phyloP scores from a whole-genome alignment of 2,113 vertebrate species.

The Stigmatopora argus region DNA sequence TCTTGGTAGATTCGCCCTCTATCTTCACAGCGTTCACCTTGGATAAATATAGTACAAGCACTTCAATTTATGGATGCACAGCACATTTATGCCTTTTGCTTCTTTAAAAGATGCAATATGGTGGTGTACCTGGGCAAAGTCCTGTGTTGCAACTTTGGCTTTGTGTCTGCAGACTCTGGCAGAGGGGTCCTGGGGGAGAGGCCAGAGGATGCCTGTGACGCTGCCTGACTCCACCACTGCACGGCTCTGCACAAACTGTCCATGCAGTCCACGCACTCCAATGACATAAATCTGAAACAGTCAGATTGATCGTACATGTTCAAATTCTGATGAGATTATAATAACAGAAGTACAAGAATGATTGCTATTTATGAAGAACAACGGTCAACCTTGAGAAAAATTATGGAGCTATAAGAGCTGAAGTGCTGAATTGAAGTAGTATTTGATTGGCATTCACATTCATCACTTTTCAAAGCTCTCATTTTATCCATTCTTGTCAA shows the following conservation, averaged over 20 bases:
- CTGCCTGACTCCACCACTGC: constrained; percentile 78
- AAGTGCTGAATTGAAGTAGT: neutral
- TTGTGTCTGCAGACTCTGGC: constrained; percentile 71
- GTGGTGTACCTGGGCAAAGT: constrained; percentile 76
- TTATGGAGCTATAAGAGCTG: neutral
- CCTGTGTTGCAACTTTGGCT: constrained; percentile 80
- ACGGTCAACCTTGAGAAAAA: neutral
- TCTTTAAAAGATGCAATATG: too few species aligned
- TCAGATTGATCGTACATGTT: neutral
- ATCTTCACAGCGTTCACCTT: constrained; percentile 80
- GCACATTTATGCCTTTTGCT: neutral
- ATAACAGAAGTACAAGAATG: neutral
- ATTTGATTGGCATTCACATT: neutral
- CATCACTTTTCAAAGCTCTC: neutral
- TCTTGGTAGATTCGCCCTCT: constrained; percentile 57
- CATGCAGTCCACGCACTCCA: constrained; percentile 82
- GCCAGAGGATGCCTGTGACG: constrained; percentile 64
- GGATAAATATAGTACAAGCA: neutral
- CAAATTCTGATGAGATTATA: neutral
- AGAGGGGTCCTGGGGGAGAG: constrained; percentile 51
- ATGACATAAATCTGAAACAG: constrained; percentile 72
- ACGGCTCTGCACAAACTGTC: constrained; percentile 79
- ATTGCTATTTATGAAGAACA: neutral
- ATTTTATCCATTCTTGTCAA: neutral
- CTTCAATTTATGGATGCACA: neutral